Percentiles rank a stretch among this genome's conserved stretches.
phyloP scores from a whole-genome alignment of 2,113 vertebrate genomes.

The Physeter macrocephalus region DNA sequence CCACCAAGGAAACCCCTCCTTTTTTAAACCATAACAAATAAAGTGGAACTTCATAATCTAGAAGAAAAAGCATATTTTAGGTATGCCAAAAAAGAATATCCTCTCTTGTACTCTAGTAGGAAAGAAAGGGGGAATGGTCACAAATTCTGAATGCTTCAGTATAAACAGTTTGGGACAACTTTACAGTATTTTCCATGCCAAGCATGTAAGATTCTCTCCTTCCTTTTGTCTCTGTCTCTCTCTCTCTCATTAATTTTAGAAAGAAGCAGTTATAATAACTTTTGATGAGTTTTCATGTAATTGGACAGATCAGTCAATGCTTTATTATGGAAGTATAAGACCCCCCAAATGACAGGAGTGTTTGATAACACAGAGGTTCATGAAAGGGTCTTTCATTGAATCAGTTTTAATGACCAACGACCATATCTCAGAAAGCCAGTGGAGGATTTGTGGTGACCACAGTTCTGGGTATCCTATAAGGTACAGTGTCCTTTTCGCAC shows the following conservation, averaged over 20 bases:
- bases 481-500: background rate
- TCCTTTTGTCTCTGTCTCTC: background rate
- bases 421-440: background rate
- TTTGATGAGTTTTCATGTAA: background rate
- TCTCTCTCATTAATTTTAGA: background rate
- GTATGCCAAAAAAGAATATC: background rate
- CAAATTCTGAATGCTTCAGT: background rate
- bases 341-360: background rate
- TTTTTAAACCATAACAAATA: background rate
- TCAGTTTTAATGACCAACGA: background rate
- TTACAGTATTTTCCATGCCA: background rate
- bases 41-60: background rate
- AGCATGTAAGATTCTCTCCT: background rate
- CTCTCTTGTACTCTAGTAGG: background rate
- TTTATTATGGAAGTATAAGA: background rate
- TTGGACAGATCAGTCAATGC: background rate
- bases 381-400: background rate
- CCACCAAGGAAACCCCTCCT: background rate
- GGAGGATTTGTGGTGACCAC: background rate
- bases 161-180: background rate
- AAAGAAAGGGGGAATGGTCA: background rate
- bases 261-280: background rate
- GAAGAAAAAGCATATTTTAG: background rate
- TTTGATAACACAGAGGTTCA: background rate
- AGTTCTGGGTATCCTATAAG: background rate